Evolutionary conservation across 2,888 invertebrate species (phyloP).

Genomic region (Halictus quadricinctus): DNA sequence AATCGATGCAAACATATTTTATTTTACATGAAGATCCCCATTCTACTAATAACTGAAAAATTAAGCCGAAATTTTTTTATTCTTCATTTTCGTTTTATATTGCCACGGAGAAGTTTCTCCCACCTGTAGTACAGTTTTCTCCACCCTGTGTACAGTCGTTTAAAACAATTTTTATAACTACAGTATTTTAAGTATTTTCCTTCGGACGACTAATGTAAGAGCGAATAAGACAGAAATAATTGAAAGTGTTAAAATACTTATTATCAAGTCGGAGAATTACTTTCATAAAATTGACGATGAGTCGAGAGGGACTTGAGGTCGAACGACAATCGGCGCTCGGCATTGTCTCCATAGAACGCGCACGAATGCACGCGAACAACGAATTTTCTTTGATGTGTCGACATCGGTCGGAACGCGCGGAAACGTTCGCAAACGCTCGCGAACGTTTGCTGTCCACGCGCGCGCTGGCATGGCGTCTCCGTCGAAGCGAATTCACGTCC

Average conservation of each 20-base stretch:
- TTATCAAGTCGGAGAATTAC: background rate
- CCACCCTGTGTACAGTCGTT: too few relatives aligned
- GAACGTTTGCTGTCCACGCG: background rate
- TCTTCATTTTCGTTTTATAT: too few relatives aligned
- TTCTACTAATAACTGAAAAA: too few relatives aligned
- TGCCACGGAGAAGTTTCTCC: too few relatives aligned
- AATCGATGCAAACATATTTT: too few relatives aligned
- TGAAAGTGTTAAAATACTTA: background rate
- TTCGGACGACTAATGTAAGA: background rate
- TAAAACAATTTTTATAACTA: too few relatives aligned
- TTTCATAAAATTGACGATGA: background rate
- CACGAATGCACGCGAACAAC: background rate
- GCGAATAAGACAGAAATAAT: background rate
- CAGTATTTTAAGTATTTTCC: background rate
- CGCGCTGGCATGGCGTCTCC: background rate
- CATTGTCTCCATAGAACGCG: constrained; percentile 1
- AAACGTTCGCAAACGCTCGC: background rate
- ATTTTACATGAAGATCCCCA: too few relatives aligned
- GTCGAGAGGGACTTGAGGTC: background rate
- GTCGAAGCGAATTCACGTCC: background rate
- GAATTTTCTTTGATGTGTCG: constrained; percentile 1
- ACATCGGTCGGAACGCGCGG: background rate
- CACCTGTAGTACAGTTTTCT: too few relatives aligned
- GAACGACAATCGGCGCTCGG: background rate
- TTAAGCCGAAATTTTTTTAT: too few relatives aligned